Percentiles rank a stretch among this genome's conserved stretches.
phyloP scores from a whole-genome alignment of 2,113 vertebrate genomes.

The Eptesicus fuscus region DNA sequence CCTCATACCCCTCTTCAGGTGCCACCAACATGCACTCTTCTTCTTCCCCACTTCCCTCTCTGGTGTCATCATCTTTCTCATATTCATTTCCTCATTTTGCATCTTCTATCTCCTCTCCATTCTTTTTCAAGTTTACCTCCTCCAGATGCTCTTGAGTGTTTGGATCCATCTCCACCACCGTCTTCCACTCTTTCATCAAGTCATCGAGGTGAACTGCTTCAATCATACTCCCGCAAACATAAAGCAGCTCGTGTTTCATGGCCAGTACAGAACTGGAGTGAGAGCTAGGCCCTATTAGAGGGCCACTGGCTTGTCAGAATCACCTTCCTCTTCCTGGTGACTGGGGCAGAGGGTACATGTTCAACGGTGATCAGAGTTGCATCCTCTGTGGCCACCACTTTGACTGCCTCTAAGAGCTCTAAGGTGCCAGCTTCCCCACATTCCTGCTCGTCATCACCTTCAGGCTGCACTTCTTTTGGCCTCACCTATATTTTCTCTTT shows the following conservation, averaged over 20 bases:
- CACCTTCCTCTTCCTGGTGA: conserved; percentile 63
- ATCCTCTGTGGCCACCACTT: conserved; percentile 86
- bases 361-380: conserved; percentile 90
- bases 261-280: conserved; percentile 87
- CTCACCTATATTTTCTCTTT: conserved; percentile 84
- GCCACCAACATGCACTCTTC: conserved; percentile 81
- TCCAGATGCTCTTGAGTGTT: conserved; percentile 91
- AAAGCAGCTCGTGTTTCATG: conserved; percentile 79
- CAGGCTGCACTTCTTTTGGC: conserved; percentile 76
- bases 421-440: neutral
- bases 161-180: conserved; percentile 88
- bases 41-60: conserved; percentile 79
- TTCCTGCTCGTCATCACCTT: conserved; percentile 39
- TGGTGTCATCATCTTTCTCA: conserved; percentile 73
- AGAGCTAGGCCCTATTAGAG: conserved; percentile 83
- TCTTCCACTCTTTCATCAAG: conserved; percentile 90
- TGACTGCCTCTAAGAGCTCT: conserved; percentile 82
- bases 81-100: conserved; percentile 75
- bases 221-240: conserved; percentile 87
- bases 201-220: conserved; percentile 90
- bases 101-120: conserved; percentile 74
- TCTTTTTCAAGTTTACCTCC: conserved; percentile 86
- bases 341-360: conserved; percentile 77
- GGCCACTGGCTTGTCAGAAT: conserved; percentile 42
- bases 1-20: conserved; percentile 73